Base-by-base conservation (phyloP, 2,113 vertebrate species). In the Bothrops jararaca region DNA sequence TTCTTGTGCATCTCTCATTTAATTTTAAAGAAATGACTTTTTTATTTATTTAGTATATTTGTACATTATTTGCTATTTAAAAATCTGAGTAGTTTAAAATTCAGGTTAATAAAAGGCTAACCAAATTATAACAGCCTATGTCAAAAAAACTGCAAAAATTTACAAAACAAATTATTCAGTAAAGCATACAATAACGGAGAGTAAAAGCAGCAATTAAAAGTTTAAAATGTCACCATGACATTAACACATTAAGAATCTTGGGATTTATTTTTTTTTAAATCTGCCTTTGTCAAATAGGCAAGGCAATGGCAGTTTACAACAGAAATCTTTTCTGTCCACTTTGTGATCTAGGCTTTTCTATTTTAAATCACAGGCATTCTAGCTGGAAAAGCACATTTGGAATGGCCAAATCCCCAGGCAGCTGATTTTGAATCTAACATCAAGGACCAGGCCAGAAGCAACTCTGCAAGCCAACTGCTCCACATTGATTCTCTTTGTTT, bases 1-100 rank as follows among this genome's bases (percentile, higher is more conserved):
- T 53, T 22, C 95, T 92, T 88, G 29, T 57, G 24, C 89, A 93
- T 57, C 6, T 39, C 12, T 89, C 52, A 91, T 93, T 93, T 86
- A 91, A 80, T 80, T 42, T 80, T 80, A 80, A 80, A 80, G 74
- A 80, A 80, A 39, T 22, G 34, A 39, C 69, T 60, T 10, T 10
- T 64, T 69, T 42, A 39, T 80, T 80, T 39, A 80, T 80, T 42
- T 39, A 42, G 42, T 23, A 42, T 22, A 18, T 20, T 42, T 80
- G 34, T 80, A 80, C 48, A 50, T 86, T 86, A 86, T 86, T 86
- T 86, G 15, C 45, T 26, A 52, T 86, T 50, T 50, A 15, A 50
- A 26, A 86, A 86, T 86, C 48, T 80, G 34, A 22, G 34, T 80
- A 42, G 34, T 80, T 22, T 80, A 80, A 80, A 10, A 80, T 80